A percentile compares a stretch with the other conserved stretches of the same genome.
Conservation (phyloP, 2,113 vertebrate species). For the Calidris pugnax region DNA sequence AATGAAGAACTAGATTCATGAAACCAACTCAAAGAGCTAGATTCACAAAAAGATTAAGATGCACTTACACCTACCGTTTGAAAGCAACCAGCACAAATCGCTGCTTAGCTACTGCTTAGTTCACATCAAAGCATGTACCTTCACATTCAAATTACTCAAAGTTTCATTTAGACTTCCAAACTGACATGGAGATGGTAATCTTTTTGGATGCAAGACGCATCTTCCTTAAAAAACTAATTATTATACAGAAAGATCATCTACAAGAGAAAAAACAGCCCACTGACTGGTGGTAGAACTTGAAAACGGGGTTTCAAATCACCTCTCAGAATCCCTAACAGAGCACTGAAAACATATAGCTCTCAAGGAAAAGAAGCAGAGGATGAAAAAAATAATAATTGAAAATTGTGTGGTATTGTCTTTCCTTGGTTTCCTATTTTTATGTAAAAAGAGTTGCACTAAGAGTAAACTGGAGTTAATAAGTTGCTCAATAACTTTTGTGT, state of each 20-base stretch:
- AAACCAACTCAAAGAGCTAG: not conserved
- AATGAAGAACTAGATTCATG: not conserved
- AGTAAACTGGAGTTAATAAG: not conserved
- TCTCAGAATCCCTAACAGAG: not conserved
- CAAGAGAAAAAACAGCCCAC: not conserved
- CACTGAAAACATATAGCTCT: not conserved
- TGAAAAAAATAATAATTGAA: not conserved
- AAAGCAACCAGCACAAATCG: not conserved
- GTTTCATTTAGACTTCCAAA: not conserved
- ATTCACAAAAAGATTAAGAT: not conserved
- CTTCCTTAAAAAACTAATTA: not conserved
- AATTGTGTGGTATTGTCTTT: not conserved
- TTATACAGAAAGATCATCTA: not conserved
- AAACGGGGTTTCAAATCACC: not conserved
- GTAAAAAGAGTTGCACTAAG: not conserved
- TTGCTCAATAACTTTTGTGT: not conserved
- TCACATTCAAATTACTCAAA: not conserved
- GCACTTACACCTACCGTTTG: not conserved
- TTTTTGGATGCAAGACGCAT: not conserved
- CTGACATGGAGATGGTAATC: not conserved
- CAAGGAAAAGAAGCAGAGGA: not conserved
- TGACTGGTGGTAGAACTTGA: not conserved
- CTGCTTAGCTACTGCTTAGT: not conserved
- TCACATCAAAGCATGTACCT: not conserved
- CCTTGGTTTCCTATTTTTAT: not conserved